Evolutionary conservation across 1,140 invertebrate species (phyloP), one percentile per base, ranked within the genome.

Genomic region (Cydia pomonella): DNA sequence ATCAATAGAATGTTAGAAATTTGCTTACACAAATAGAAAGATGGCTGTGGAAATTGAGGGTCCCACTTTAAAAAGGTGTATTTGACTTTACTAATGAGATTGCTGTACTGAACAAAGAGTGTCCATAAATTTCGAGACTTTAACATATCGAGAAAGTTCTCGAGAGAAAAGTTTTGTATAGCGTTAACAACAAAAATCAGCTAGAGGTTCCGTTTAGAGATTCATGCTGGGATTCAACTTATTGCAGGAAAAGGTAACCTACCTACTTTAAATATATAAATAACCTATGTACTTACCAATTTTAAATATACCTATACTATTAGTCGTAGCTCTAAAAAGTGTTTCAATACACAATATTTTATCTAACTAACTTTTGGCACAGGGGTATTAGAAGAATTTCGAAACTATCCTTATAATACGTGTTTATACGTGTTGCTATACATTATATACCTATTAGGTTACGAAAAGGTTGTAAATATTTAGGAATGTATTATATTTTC

Each of bases 71-170:
- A 87, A 91, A 91, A 91, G 90, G 88, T 90, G 79, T 92, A 82
- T 92, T 92, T 92, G 86, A 91, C 85, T 91, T 91, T 73, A 87
- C 88, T 91, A 90, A 89, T 92, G 91, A 91, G 83, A 81, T 88
- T 86, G 82, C 87, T 86, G 84, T 75, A 76, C 79, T 77, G 77
- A 73, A 75, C 74, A 76, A 81, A 81, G 73, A 77, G 78, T 78
- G 74, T 78, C 74, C 78, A 80, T 82, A 80, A 82, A 84, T 84
- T 82, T 66, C 80, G 33, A 50, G 76, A 78, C 63, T 84, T 84
- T 83, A 82, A 80, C 79, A 78, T 76, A 78, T 79, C 77, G 79
- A 79, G 80, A 73, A 79, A 80, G 77, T 77, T 80, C 21, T 69
- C 29, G 29, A 18, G n/a, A 59, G 53, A 23, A 59, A 59, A 59